Conservation (phyloP, 1,140 invertebrate species). For the Saccostrea glomerata region DNA sequence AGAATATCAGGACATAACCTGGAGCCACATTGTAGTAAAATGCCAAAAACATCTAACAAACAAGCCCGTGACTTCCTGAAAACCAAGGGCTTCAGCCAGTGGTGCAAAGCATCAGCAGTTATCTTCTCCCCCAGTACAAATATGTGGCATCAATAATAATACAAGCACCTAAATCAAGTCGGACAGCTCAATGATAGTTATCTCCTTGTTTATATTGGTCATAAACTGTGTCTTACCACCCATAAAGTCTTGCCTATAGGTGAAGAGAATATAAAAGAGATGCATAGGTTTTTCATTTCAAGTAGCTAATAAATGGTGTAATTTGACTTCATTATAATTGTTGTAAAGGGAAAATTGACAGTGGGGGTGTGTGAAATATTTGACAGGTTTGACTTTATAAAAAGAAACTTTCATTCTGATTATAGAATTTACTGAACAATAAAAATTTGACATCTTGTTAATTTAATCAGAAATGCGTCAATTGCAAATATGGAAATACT, state of each 20-base stretch:
- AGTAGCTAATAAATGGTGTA: no score
- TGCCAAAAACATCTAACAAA: neutral
- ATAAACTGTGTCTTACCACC: constrained; percentile 26
- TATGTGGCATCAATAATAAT: neutral
- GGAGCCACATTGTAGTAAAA: neutral
- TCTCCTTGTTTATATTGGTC: constrained; percentile 4
- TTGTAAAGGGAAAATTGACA: no score
- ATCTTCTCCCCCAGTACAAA: constrained; percentile 14
- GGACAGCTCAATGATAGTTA: constrained; percentile 14
- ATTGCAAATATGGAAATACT: no score
- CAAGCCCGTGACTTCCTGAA: neutral
- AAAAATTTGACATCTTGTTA: no score
- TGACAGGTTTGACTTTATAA: no score
- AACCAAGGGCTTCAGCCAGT: neutral
- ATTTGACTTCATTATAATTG: no score
- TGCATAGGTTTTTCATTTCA: neutral
- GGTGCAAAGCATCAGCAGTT: neutral
- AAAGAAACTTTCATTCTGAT: no score
- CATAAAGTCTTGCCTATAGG: neutral
- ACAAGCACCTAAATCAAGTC: neutral
- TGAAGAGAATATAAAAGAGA: neutral
- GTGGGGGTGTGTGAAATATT: no score
- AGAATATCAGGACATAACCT: neutral
- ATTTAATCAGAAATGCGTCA: no score
- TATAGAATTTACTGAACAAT: no score